Evolutionary conservation across 2,888 invertebrate genomes (phyloP), one percentile per base, ranked within the genome.

Genomic region (Dexiosoma caninum): DNA sequence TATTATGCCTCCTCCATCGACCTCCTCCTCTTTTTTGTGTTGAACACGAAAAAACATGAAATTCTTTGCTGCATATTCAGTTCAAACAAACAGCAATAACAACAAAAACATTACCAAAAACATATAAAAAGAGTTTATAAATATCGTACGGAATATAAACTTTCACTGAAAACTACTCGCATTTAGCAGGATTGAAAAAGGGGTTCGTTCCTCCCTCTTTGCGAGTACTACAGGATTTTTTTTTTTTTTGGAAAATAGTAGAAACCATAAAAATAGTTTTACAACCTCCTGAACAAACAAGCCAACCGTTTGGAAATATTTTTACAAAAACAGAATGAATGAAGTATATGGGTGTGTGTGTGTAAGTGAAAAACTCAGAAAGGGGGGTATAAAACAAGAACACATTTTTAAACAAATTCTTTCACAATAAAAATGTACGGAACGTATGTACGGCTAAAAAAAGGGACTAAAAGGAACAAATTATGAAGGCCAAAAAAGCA

Each of bases 111-210:
- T 80, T 67, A n/a, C 62, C 75, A 67, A 8, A 76, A 76, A 80
- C 80, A 77, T 69, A 64, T 71, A 76, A 81, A n/a, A 81, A 81
- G 72, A 77, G 80, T 77, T 81, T 77, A 76, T 77, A 53, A 81
- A 81, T 49, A 62, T 81, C 66, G 19, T 0, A 55, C 10, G 30
- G 55, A 46, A 66, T 27, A 23, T 9, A 19, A 69, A 77, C 72
- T 81, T 81, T 81, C 62, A 72, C 77, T 64, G n/a, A 35, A 37
- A 60, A 72, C 64, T 70, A 64, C 49, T 60, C n/a, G 37, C 27
- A 66, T 62, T 37, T 19, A 19, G 23, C 27, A 57, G 40, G 30
- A 14, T 16, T 8, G 12, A 10, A 40, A 40, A 57, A 44, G 19
- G 7, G 44, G 27, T 10, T 27, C n/a, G n/a, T n/a, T 10, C 14